Base-by-base conservation (phyloP, 2,888 invertebrate genomes). In the Sarcophaga variegata region DNA sequence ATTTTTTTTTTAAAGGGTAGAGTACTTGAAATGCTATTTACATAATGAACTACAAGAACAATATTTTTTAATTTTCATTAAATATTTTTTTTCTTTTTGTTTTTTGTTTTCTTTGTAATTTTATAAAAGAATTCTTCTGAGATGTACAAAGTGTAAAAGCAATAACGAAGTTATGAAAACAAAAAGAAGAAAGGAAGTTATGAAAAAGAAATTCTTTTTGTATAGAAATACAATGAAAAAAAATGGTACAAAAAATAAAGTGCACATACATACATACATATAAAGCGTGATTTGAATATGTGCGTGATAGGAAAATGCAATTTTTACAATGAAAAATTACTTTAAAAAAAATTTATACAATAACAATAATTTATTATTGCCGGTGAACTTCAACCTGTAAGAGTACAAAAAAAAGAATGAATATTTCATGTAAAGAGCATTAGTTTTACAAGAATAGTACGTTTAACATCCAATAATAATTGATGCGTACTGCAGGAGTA, bases 271-370 rank as follows among this genome's bases (percentile, higher is more conserved):
- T 37, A 37, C 1, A 27, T 37, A 37, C 1, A 27, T 27, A 27
- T 27, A 12, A 14, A 59, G 14, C 54, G 66, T 79, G 71, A 59
- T 17, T 77, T 25, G 5, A 72, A 60, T 20, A 63, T 67, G 49
- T 83, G 77, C 83, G 83, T 83, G 83, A 67, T 83, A 62, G 66
- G 60, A 78, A 77, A 78, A 49, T 62, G 3, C 17, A 60, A 67
- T 60, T 67, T 83, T 64, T 72, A 22, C 66, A 67, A 72, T 78
- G 72, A 78, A 78, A 78, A 78, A 72, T 72, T 72, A 66, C 67
- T 78, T 78, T 22, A 14, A 62, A 72, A 66, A 54, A 54, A 54
- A 22, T 12, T 0, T 14, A 72, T 78, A 67, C 25, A 78, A 78
- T 67, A 78, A 83, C 37, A 37, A 37, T 37, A 37, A 37, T 37